A percentile compares a stretch with the other conserved stretches of the same genome.
Evolutionary conservation across 1,140 invertebrate genomes (phyloP).

Genomic region (Hycleus cichorii): DNA sequence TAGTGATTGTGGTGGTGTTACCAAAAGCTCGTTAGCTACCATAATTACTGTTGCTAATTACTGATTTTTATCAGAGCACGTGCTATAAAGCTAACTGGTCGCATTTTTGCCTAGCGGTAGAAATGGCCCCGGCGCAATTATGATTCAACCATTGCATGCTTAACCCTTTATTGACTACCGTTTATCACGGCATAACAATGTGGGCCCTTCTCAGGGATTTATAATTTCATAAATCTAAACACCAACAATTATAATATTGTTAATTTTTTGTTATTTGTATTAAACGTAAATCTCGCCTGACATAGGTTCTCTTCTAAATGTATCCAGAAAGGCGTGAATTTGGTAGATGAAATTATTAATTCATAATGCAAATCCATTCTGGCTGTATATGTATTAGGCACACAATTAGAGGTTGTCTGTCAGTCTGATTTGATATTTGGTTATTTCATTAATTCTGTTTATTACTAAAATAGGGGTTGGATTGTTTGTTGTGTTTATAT

Average conservation of each 20-base stretch:
- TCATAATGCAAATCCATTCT: slow-evolving; percentile 6
- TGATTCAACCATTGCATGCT: slow-evolving; percentile 38
- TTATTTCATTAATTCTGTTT: slow-evolving; percentile 13
- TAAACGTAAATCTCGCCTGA: no score
- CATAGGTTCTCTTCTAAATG: no score
- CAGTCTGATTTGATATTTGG: slow-evolving; percentile 13
- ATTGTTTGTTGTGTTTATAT: background rate
- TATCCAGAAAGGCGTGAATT: no score
- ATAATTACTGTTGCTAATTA: slow-evolving; percentile 42
- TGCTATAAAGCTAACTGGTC: slow-evolving; percentile 31
- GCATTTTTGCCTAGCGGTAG: slow-evolving; percentile 28
- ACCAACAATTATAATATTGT: no score
- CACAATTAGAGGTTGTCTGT: slow-evolving; percentile 13
- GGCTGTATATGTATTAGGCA: slow-evolving; percentile 7
- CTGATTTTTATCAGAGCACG: slow-evolving; percentile 41
- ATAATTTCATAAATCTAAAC: no score
- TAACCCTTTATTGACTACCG: slow-evolving; percentile 35
- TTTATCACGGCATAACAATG: slow-evolving; percentile 29
- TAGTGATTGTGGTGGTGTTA: slow-evolving; percentile 4
- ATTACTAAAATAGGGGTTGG: background rate
- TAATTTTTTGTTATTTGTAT: no score
- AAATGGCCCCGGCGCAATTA: slow-evolving; percentile 31
- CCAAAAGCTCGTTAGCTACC: slow-evolving; percentile 40
- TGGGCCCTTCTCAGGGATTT: no score
- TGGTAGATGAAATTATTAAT: slow-evolving; percentile 2